Conservation (phyloP, 2,888 invertebrate genomes). For the Stenotaenia linearis region DNA sequence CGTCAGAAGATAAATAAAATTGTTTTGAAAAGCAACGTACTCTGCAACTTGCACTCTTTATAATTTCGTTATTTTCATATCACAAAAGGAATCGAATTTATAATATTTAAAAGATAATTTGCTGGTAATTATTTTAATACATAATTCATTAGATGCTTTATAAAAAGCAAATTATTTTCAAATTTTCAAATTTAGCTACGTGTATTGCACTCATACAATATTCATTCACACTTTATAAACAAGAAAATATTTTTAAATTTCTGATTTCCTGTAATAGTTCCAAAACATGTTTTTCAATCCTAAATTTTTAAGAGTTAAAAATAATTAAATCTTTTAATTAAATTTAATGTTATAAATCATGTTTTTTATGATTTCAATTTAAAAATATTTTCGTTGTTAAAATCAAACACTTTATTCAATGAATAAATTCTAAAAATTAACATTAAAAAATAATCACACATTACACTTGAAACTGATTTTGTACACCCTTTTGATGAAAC, state of each 20-base stretch:
- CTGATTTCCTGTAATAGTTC: not conserved
- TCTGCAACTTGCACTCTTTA: not conserved
- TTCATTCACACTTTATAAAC: not conserved
- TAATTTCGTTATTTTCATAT: not conserved
- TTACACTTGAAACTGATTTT: not conserved
- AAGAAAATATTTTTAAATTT: not conserved
- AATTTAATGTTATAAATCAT: too few species aligned
- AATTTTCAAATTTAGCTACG: not conserved
- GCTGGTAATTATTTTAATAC: not conserved
- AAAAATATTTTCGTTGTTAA: not conserved
- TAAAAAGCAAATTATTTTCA: not conserved
- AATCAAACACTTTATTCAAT: not conserved
- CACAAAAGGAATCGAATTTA: not conserved
- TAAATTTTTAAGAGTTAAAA: too few species aligned
- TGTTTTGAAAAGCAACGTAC: slow-evolving; percentile 8
- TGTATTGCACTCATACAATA: not conserved
- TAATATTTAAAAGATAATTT: not conserved
- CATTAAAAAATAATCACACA: not conserved
- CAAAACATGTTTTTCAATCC: not conserved
- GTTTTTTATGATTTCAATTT: too few species aligned
- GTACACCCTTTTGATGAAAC: not conserved
- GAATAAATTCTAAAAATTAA: not conserved
- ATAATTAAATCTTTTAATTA: too few species aligned
- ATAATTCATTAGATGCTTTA: not conserved
- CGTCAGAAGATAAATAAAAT: not conserved